Conservation (phyloP, 2,113 vertebrate species). For the Phycodurus eques region DNA sequence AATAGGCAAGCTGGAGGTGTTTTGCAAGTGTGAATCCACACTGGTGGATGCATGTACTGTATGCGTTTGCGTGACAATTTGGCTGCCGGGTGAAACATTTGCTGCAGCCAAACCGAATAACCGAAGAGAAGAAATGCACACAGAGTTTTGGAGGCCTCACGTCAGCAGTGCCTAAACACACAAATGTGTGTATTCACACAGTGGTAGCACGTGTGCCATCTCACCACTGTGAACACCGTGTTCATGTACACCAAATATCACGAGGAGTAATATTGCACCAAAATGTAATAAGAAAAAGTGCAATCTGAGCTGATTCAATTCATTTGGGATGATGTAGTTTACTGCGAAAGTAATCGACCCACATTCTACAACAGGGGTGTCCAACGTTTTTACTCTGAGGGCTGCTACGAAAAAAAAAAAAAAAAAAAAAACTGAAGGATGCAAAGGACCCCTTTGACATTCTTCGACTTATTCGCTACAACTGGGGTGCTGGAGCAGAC, state of each 20-base stretch:
- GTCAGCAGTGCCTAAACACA: slow-evolving; percentile 55
- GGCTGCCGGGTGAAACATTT: slow-evolving; percentile 50
- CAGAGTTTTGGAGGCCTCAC: slow-evolving; percentile 49
- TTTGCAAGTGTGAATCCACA: background rate
- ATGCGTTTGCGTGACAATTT: slow-evolving; percentile 49
- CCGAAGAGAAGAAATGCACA: slow-evolving; percentile 54
- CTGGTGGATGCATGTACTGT: background rate
- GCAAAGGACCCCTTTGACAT: no score
- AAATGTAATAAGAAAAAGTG: background rate
- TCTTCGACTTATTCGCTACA: no score
- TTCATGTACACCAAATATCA: slow-evolving; percentile 36
- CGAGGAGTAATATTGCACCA: background rate
- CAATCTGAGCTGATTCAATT: background rate
- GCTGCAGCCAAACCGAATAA: slow-evolving; percentile 57
- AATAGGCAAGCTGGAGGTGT: background rate
- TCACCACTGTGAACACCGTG: slow-evolving; percentile 36
- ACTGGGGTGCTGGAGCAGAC: no score
- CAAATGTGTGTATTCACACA: slow-evolving; percentile 61
- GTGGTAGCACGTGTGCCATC: slow-evolving; percentile 59
- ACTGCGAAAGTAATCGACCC: no score
- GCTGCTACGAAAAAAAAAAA: no score
- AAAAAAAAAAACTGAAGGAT: no score
- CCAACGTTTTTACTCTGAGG: no score
- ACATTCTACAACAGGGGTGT: no score
- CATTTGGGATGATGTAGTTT: background rate